Evolutionary conservation across 2,797 vertebrate species (phyloP), one percentile per base, ranked within the genome.

Genomic region (Vultur gryphus): DNA sequence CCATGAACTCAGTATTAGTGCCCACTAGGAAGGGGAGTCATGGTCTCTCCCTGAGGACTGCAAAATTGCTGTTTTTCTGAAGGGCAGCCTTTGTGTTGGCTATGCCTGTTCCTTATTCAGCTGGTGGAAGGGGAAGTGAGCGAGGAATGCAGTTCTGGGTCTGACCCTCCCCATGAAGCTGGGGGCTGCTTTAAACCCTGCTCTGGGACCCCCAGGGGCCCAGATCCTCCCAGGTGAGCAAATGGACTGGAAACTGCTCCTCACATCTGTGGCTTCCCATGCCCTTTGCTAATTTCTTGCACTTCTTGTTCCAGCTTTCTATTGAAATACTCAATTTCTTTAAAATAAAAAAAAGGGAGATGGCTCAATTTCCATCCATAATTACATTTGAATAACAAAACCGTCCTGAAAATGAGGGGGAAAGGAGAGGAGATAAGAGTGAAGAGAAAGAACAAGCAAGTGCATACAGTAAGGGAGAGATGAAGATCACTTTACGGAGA

Each of bases 291-390:
- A 84, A 95, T 87, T 76, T 88, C 33, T 91, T 88, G 44, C 16
- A 54, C 24, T 93, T 37, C 25, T 82, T 13, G 5, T 87, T 72
- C n/a, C 51, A 77, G 87, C 51, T 94, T 94, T 89, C 94, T 84
- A 95, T 88, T 95, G 61, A 95, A 96, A 70, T 76, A 73, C 10
- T 85, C 76, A 33, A 48, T 31, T 90, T 90, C 76, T 90, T 96
- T 83, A 92, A 85, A 95, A 89, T 79, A 12, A 95, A 79, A 91
- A 91, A 96, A 69, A 19, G 15, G 35, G 39, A 88, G 31, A 87
- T 66, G 64, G 93, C 96, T 98, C 98, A 69, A 97, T 98, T 98
- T 97, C 72, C 58, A 91, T 57, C 88, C 65, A n/a, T 87, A 97
- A 98, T 95, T 92, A 96, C 77, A 93, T 95, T 24, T 95, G 93